phyloP scores from a whole-genome alignment of 37 sponge, comb jelly and placozoan species.

The Petrosia ficiformis region DNA sequence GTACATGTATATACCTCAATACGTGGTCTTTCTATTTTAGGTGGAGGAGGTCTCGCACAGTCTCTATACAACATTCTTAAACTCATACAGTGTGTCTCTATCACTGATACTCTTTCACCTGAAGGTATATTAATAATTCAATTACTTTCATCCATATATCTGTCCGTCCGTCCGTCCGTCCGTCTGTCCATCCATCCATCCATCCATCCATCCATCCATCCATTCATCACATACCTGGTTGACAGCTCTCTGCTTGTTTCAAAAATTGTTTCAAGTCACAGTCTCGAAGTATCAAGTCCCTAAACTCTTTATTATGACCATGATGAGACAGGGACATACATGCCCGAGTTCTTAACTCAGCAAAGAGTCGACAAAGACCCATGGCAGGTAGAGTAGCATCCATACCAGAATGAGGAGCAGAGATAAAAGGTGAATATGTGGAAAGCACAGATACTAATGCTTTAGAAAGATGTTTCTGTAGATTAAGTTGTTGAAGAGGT shows the following conservation, averaged over 20 bases:
- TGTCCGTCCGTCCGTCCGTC: too few relatives aligned
- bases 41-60: conserved; percentile 88
- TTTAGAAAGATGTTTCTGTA: conserved; percentile 22
- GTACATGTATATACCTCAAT: conserved; percentile 41
- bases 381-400: conserved; percentile 51
- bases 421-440: conserved; percentile 29
- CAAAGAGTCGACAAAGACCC: conserved; percentile 66
- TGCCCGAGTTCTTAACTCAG: conserved; percentile 68
- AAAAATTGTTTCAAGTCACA: conserved; percentile 24
- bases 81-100: conserved; percentile 74
- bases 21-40: conserved; percentile 43
- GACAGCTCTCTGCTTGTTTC: conserved; percentile 35
- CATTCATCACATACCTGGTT: conserved; percentile 20
- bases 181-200: too few relatives aligned
- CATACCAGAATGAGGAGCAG: conserved; percentile 33
- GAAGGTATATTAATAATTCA: background rate
- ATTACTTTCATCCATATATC: background rate
- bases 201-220: too few relatives aligned
- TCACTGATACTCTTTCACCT: conserved; percentile 67
- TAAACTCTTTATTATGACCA: conserved; percentile 31
- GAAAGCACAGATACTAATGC: conserved; percentile 43
- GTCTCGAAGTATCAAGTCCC: conserved; percentile 7
- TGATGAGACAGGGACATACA: conserved; percentile 43
- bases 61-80: conserved; percentile 96
- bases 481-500: conserved; percentile 54